These are phyloP conservation scores for Reinhardtius hippoglossoides DNA, from an alignment of 2,113 vertebrate species.

Conservation along the genomic window DNA sequence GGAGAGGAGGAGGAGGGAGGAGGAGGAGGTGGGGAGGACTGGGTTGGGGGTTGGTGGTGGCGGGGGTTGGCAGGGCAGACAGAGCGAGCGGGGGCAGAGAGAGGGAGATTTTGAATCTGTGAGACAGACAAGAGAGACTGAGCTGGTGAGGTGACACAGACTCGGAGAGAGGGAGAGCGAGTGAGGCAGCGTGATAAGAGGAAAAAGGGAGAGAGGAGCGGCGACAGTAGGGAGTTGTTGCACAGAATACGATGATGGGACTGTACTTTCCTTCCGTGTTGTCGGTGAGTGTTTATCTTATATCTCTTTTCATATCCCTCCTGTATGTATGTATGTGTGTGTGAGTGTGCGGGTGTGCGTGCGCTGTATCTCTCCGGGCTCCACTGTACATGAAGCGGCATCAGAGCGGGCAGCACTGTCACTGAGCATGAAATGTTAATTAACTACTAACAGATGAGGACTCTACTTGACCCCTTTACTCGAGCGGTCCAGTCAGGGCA, in stretches of 20 bases:
- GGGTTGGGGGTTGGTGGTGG: slow-evolving; percentile 27
- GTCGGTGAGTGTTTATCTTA: slow-evolving; percentile 79
- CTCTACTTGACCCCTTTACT: slow-evolving; percentile 69
- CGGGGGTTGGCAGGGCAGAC: slow-evolving; percentile 71
- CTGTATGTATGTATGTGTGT: background rate
- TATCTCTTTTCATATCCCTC: slow-evolving; percentile 43
- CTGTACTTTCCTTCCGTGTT: slow-evolving; percentile 83
- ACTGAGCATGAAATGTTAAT: slow-evolving; percentile 75
- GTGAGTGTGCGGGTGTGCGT: background rate
- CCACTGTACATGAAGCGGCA: slow-evolving; percentile 38
- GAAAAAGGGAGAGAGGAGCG: slow-evolving; percentile 56
- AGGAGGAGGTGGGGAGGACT: slow-evolving; percentile 34
- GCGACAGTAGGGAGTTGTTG: slow-evolving; percentile 68
- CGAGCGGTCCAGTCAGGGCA: slow-evolving; percentile 52
- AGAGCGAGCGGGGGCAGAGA: slow-evolving; percentile 77
- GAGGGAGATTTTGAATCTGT: slow-evolving; percentile 86
- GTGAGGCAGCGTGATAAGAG: slow-evolving; percentile 67
- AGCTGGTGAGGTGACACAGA: slow-evolving; percentile 75
- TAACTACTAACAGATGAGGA: slow-evolving; percentile 70
- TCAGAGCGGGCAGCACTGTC: slow-evolving; percentile 53
- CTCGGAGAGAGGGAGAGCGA: slow-evolving; percentile 67
- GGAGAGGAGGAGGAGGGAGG: slow-evolving; percentile 50
- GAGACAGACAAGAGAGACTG: slow-evolving; percentile 77
- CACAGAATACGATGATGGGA: slow-evolving; percentile 84
- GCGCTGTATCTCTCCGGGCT: slow-evolving; percentile 22